Evolutionary conservation across 30 jellyfish, hydroid and myxozoan species (phyloP), one percentile per base, ranked within the genome.

Genomic region (Mastigias papua): DNA sequence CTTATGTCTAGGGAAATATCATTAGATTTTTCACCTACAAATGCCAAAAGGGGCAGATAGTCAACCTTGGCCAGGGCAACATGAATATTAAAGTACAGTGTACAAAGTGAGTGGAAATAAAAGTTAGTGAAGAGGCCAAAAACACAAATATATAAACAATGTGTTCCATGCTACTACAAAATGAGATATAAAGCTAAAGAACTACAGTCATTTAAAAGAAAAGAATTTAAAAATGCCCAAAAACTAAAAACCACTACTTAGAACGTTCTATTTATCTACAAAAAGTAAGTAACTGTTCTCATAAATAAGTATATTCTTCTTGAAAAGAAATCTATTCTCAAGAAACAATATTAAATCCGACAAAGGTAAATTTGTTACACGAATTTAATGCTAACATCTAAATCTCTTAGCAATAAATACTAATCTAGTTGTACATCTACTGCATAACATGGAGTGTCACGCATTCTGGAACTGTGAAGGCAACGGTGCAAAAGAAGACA

Each of bases 261-360:
- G 50, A 29, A 49, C 31, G 27, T 19, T 25, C 86, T 75, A 65
- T 66, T 49, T 61, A 61, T 79, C 81, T 62, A 79, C 67, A 79
- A 75, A 61, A 65, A 23, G 27, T 27, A 60, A 79, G 61, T 79
- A 34, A 62, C 48, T 60, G 81, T 34, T 67, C 34, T 66, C 51
- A 79, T 79, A 79, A 79, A 79, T 79, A 79, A 75, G 90, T 64
- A 22, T 22, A 31, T 63, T 60, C 80, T 25, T 42, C 79, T 64
- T 61, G 80, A 35, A 73, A 64, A 62, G 63, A 81, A 33, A 60
- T 32, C 10, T 51, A 37, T 62, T 79, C 35, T 48, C 78, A 61
- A 78, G 89, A 78, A 63, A 42, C 90, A 35, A 62, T 79, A 61
- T 1, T 79, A 79, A 79, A 79, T 61, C 90, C 90, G 50, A 78